A percentile compares a stretch with the other conserved stretches of the same genome.
Conservation (phyloP, 2,113 vertebrate genomes). For the Propithecus coquereli region DNA sequence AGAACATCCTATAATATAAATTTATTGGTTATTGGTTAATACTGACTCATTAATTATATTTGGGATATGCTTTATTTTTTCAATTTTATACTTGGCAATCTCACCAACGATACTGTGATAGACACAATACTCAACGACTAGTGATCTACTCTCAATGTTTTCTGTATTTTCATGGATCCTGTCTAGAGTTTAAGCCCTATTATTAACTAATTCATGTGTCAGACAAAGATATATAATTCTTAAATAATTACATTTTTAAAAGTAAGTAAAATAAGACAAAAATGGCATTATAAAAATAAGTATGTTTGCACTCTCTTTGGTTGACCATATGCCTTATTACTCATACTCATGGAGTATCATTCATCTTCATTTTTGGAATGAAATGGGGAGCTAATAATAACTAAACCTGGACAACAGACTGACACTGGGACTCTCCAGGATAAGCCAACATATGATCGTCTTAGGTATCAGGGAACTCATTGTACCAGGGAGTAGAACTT, state of each 20-base stretch:
- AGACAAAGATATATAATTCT: neutral
- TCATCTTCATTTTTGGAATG: neutral
- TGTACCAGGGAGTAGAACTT: neutral
- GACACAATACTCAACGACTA: neutral
- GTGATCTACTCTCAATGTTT: neutral
- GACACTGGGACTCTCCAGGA: neutral
- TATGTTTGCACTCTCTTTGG: neutral
- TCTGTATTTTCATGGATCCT: neutral
- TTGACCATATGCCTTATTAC: neutral
- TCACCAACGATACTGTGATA: neutral
- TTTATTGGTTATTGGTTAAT: neutral
- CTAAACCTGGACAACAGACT: neutral
- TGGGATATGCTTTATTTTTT: neutral
- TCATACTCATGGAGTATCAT: neutral
- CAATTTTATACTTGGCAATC: neutral
- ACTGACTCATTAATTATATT: neutral
- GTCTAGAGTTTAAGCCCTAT: neutral
- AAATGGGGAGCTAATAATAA: neutral
- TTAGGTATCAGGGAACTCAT: neutral
- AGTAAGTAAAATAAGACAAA: neutral
- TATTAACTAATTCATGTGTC: neutral
- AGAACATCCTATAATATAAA: neutral
- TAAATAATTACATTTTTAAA: neutral
- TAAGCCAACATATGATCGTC: neutral
- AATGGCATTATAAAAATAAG: neutral